phyloP scores from a whole-genome alignment of 1,140 invertebrate species.

The Scylla paramamosain region DNA sequence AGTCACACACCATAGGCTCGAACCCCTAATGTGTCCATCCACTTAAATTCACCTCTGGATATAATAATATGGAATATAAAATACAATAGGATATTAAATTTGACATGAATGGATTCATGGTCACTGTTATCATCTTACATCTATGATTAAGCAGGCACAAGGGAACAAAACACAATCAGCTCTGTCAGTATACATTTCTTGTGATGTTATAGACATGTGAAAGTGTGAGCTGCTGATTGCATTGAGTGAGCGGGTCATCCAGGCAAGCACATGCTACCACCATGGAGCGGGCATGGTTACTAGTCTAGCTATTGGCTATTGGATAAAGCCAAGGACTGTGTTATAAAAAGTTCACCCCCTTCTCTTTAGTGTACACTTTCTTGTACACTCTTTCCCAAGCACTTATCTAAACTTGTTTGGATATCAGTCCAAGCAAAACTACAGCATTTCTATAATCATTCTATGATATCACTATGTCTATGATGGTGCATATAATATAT shows the following conservation, averaged over 20 bases:
- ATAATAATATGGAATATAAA: no score
- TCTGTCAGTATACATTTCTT: background rate
- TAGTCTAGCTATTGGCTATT: constrained; percentile 57
- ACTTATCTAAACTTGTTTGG: constrained; percentile 47
- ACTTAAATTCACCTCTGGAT: no score
- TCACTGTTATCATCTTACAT: no score
- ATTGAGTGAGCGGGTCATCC: constrained; percentile 28
- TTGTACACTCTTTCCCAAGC: background rate
- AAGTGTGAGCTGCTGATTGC: constrained; percentile 35
- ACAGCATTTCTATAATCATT: constrained; percentile 46
- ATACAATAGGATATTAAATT: no score
- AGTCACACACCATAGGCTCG: no score
- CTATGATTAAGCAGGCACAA: constrained; percentile 25
- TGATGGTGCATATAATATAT: constrained; percentile 48
- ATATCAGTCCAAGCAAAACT: constrained; percentile 38
- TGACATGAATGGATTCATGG: no score
- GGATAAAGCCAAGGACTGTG: constrained; percentile 4
- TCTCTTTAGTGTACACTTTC: background rate
- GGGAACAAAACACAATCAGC: constrained; percentile 29
- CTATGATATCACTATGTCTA: constrained; percentile 48
- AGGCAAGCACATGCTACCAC: constrained; percentile 75
- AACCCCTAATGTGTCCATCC: no score
- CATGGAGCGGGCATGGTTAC: constrained; percentile 72
- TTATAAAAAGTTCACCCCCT: background rate
- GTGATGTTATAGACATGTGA: background rate